A percentile compares a stretch with the other conserved stretches of the same genome.
Evolutionary conservation across 1,140 invertebrate genomes (phyloP).

Genomic region (Cecropterus lyciades): DNA sequence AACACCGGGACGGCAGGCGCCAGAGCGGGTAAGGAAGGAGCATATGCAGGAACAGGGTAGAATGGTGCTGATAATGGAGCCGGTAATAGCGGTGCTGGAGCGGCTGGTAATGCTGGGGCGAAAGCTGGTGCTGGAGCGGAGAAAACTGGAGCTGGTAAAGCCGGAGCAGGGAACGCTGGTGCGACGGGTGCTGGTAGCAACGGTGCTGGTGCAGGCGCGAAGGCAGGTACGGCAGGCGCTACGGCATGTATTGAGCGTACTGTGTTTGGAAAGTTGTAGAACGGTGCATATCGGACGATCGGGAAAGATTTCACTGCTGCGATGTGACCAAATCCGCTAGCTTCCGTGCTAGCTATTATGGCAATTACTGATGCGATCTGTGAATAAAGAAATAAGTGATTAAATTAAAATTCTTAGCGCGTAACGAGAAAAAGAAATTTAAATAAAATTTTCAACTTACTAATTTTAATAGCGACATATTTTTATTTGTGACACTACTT

Average conservation of each 20-base stretch:
- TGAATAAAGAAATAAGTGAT: conserved; percentile 43
- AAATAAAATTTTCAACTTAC: conserved; percentile 58
- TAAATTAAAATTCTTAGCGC: not conserved
- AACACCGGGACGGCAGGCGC: conserved; percentile 47
- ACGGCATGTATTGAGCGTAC: conserved; percentile 71
- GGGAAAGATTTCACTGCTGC: conserved; percentile 65
- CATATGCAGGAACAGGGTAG: conserved; percentile 38
- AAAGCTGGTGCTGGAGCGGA: conserved; percentile 46
- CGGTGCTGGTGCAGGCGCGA: conserved; percentile 41
- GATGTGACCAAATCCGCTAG: conserved; percentile 70
- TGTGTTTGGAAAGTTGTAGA: conserved; percentile 73
- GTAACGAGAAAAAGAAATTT: not conserved
- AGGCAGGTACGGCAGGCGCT: conserved; percentile 51
- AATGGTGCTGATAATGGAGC: conserved; percentile 36
- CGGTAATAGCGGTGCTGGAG: conserved; percentile 42
- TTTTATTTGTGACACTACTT: conserved; percentile 54
- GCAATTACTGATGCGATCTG: conserved; percentile 60
- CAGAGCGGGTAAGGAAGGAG: conserved; percentile 45
- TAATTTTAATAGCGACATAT: conserved; percentile 71
- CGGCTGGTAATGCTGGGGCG: conserved; percentile 45
- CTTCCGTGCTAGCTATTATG: conserved; percentile 68
- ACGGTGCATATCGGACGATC: conserved; percentile 73
- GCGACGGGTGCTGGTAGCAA: conserved; percentile 39
- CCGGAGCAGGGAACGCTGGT: conserved; percentile 48
- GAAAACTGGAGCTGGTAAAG: conserved; percentile 46